Base-by-base conservation (phyloP, 2,113 vertebrate species). In the Kobus ellipsiprymnus region DNA sequence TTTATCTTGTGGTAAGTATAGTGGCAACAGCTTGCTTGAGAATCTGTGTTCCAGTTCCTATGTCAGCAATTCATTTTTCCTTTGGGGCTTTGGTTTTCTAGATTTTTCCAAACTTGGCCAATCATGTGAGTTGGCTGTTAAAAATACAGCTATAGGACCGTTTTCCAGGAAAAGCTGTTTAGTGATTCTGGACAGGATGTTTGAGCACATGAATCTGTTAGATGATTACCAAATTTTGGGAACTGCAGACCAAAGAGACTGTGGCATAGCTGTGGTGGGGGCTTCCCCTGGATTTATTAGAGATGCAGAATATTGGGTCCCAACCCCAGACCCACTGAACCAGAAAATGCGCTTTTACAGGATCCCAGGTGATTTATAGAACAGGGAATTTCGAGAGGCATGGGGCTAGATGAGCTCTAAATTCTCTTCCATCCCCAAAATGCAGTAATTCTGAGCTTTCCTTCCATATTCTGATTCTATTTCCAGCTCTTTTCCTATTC, bases 181-280 rank as follows among this genome's bases (percentile, higher is more conserved):
- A 5, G 14, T 19, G 40, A 7, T 92, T 84, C 74, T 67, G 46
- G 64, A 44, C 23, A 54, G 36, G 36, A 54, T 7, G 6, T 25
- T 27, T n/a, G 67, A 64, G 50, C 29, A 29, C 40, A 30, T 12
- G 5, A 52, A 21, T 14, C 23, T 6, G 11, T 40, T 7, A 27
- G 2, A 67, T 29, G 55, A 23, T 15, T 36, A 36, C 25, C 27
- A 14, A 48, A 25, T 52, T 33, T 44, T 33, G 54, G 21, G 17
- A 71, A 10, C 1, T 2, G 25, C 1, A 13, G 50, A 25, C 6
- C 29, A 74, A 13, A 3, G 12, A n/a, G 71, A 14, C 5, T 1
- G 0, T 16, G 15, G 46, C 7, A 7, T 13, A 3, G 1, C 0
- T n/a, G 82, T 77, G 16, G 7, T 36, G 46, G 16, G 10, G 50